Conservation (phyloP, 2,888 invertebrate genomes). For the Ptychoptera contaminata region DNA sequence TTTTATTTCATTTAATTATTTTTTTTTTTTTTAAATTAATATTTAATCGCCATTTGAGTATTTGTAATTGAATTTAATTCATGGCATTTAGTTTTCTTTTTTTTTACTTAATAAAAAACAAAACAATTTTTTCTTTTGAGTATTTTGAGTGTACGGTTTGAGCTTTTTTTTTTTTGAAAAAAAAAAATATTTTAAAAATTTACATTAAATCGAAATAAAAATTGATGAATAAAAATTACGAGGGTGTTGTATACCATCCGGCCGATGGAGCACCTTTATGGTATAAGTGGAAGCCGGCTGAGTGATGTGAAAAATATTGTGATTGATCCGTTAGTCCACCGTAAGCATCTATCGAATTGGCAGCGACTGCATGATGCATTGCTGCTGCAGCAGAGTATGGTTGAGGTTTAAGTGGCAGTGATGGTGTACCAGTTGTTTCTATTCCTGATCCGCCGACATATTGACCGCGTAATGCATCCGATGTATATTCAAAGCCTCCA, state of each 20-base stretch:
- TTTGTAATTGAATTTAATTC: too few relatives aligned
- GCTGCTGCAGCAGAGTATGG: slow-evolving; percentile 61
- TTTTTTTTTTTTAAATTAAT: too few relatives aligned
- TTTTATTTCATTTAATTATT: too few relatives aligned
- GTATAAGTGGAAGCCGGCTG: slow-evolving; percentile 70
- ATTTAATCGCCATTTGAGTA: too few relatives aligned
- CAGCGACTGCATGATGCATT: slow-evolving; percentile 34
- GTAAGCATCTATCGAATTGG: slow-evolving; percentile 39
- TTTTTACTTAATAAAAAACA: too few relatives aligned
- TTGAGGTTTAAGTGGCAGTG: slow-evolving; percentile 76
- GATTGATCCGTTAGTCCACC: slow-evolving; percentile 52
- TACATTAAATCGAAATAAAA: background rate
- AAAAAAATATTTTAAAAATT: too few relatives aligned
- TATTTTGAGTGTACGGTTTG: too few relatives aligned
- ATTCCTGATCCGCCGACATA: slow-evolving; percentile 35
- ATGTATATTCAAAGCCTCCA: slow-evolving; percentile 46
- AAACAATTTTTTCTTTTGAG: too few relatives aligned
- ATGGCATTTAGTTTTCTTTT: background rate
- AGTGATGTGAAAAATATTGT: slow-evolving; percentile 68
- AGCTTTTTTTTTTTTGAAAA: too few relatives aligned
- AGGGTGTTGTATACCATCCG: slow-evolving; percentile 65
- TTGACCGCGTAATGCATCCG: slow-evolving; percentile 40
- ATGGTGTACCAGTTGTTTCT: slow-evolving; percentile 40
- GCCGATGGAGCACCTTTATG: slow-evolving; percentile 58
- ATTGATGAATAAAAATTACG: slow-evolving; percentile 35